Conservation (phyloP, 2,113 vertebrate genomes). For the Gallinago undulata region DNA sequence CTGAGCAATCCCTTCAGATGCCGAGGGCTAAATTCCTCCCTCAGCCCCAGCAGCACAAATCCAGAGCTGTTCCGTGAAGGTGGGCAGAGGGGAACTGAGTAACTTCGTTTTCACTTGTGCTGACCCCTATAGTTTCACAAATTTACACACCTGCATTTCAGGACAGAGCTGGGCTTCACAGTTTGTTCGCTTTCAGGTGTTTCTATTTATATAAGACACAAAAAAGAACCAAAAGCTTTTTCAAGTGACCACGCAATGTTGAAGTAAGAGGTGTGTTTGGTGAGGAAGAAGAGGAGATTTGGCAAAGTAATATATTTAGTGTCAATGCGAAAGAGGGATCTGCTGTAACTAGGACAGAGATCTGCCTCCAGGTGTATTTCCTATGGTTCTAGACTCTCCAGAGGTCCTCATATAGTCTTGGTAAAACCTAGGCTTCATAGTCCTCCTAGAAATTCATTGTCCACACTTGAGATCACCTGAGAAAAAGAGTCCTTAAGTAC, state of each 20-base stretch:
- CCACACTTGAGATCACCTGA: not conserved
- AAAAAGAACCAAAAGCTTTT: not conserved
- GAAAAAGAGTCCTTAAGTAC: not conserved
- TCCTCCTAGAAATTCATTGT: not conserved
- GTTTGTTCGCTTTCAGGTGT: not conserved
- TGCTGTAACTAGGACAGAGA: not conserved
- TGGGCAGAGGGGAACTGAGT: not conserved
- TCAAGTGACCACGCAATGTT: not conserved
- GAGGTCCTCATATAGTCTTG: not conserved
- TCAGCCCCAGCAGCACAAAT: not conserved
- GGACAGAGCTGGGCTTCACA: not conserved
- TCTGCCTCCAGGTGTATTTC: not conserved
- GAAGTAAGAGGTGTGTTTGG: not conserved
- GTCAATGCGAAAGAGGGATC: not conserved
- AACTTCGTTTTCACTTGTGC: not conserved
- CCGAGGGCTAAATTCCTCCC: not conserved
- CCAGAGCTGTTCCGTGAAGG: not conserved
- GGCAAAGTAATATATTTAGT: not conserved
- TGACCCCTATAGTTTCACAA: accelerated
- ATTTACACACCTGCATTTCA: not conserved
- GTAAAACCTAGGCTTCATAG: not conserved
- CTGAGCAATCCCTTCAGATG: not conserved
- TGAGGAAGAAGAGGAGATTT: not conserved
- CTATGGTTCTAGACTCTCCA: not conserved
- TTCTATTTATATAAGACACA: not conserved